Base-by-base conservation (phyloP, 2,888 invertebrate species). In the Trachelus troglodyta region DNA sequence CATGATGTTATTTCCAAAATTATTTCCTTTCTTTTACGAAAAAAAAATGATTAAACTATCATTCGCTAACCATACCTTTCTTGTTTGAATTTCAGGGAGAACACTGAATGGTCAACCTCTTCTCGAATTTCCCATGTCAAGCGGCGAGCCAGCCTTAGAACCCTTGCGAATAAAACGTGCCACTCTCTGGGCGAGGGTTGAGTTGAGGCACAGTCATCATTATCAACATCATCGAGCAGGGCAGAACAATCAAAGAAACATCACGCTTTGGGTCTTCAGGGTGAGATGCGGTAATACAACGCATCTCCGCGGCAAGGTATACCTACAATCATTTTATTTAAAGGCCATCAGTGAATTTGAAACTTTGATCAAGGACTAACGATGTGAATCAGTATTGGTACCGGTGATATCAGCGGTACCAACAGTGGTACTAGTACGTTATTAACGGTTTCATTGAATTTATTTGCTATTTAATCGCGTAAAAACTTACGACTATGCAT, bases 61-160 rank as follows among this genome's bases (percentile, higher is more conserved):
- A 15, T 15, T 15, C 40, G 40, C 40, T 40, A 40, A 40, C 40
- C 40, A 40, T 40, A 40, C 1, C 15, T 15, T 6, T 40, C 40
- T 40, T 15, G 15, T 15, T 40, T 35, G 11, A 69, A 69, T 90
- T 92, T 56, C 93, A 97, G 97, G 97, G 87, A 95, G 95, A 86
- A 95, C 95, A 88, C 93, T 97, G 87, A 97, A 97, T 90, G 96
- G 96, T 76, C 97, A 97, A 92, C 95, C 96, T 79, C 93, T 97
- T 86, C 94, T 98, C 86, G 97, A 97, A 92, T 98, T 98, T 92
- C 94, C 96, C 78, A 94, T 96, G 88, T 93, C 94, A 78, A 93
- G 92, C 81, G 92, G 91, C 76, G 92, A 92, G 85, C 92, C 92
- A 77, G 92, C 91, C 79, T 92, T 93, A 85, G 95, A 95, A 85